Base-by-base conservation (phyloP, 1,140 invertebrate genomes). In the Nomia melanderi region DNA sequence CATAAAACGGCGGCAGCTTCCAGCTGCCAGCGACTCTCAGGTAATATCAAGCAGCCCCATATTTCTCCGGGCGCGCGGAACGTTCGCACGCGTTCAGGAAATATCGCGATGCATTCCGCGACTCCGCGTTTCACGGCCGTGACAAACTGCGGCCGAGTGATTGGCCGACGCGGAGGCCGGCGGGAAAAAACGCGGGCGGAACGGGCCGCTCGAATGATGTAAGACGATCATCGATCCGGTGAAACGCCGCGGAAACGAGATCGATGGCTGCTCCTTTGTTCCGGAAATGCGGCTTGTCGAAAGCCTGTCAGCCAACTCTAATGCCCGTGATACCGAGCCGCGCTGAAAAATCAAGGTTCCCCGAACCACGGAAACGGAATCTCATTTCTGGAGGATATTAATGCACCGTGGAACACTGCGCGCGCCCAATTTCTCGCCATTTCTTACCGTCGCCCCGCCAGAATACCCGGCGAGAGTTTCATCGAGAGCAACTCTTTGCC, bases 151-250 rank as follows among this genome's bases (percentile, higher is more conserved):
- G 9, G 27, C 7, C 47, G 33, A 36, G 33, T 36, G 33, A 36
- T 36, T 36, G 17, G 47, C 14, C 2, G n/a, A n/a, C 47, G 47
- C 1, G 12, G 17, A n/a, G 6, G 9, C 1, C 9, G 0, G 11
- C 0, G 1, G 3, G 27, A 56, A 29, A 62, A 39, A 39, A 23
- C 23, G 23, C 36, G n/a, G 3, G 36, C 9, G 20, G 23, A 25
- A 23, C 11, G 7, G 8, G 12, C 11, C n/a, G 9, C 9, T 25
- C 27, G 39, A 41, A 56, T 23, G 39, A 59, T 27, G 23, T 27
- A 75, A 59, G 54, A 56, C 64, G 73, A 67, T 23, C 39, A 59
- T 69, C 53, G 73, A 75, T 75, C 64, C 39, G n/a, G 29, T 33
- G 36, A 57, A 67, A 75, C n/a, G 29, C 23, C 72, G 64, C 17